Base-by-base conservation (phyloP, 1,140 invertebrate genomes). In the Drosophila nannoptera region DNA sequence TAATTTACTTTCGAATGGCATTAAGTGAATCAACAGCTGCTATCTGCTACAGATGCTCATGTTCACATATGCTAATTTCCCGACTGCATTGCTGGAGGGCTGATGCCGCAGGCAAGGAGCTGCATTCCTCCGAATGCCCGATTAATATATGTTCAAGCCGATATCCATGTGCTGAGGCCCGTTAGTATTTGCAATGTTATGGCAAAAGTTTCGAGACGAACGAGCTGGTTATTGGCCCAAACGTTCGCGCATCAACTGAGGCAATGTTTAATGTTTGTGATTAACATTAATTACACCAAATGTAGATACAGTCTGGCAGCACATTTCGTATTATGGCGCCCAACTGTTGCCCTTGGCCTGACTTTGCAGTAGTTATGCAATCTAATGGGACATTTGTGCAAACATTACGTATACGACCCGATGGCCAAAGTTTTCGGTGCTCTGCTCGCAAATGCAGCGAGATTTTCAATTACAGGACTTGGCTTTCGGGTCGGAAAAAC, bases 1-100 rank as follows among this genome's bases (percentile, higher is more conserved):
- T 50, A 40, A 49, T 75, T 75, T 73, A 46, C 62, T 63, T 77
- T 68, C 63, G 75, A 77, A 62, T 59, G 66, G 48, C 61, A 71
- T 54, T 38, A 62, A 62, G 54, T 38, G 29, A 14, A 32, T 4
- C 55, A 43, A 36, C 50, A 68, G 61, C 49, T 63, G 73, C 48
- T 69, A 58, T 38, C 65, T 38, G 14, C 29, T 22, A 33, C 9
- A 35, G 12, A 16, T 55, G 43, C 32, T 32, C 11, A 45, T 45
- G 22, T n/a, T 22, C 43, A 43, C 14, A 32, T 38, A 38, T 38
- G 32, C 3, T 36, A 16, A 53, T 53, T 36, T n/a, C 4, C 4
- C 22, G 11, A 11, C 12, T n/a, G n/a, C 12, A 5, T 14, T 5
- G 9, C n/a, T 12, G 40, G 12, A 4, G 5, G 8, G 40, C 40